Evolutionary conservation across 2,113 vertebrate species (phyloP).

Genomic region (Zosterops borbonicus): DNA sequence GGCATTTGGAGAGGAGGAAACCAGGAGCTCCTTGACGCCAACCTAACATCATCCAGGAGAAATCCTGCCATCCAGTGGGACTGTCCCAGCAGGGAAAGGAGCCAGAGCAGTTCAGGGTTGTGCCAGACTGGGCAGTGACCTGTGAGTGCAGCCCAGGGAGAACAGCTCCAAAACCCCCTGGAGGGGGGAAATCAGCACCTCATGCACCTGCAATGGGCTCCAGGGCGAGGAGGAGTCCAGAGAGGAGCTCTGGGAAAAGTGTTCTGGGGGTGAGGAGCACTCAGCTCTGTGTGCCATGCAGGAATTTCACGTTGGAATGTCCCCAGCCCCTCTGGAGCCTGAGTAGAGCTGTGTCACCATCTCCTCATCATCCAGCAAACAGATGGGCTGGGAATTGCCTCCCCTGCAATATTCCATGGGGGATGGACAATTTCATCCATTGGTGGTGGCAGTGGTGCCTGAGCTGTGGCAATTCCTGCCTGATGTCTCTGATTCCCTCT

Average conservation of each 20-base stretch:
- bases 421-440: background rate
- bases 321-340: background rate
- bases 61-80: background rate
- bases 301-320: background rate
- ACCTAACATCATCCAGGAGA: background rate
- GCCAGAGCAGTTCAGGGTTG: background rate
- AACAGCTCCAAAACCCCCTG: fast-evolving
- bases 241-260: background rate
- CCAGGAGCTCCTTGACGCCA: background rate
- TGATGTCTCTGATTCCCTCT: fast-evolving
- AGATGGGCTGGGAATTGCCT: background rate
- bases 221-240: fast-evolving
- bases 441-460: too few species aligned
- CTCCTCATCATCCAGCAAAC: background rate
- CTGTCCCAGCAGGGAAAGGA: background rate
- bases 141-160: background rate
- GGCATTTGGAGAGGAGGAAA: background rate
- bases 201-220: fast-evolving
- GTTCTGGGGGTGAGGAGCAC: background rate
- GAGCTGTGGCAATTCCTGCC: background rate
- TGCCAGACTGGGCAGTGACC: background rate
- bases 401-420: background rate
- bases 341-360: fast-evolving
- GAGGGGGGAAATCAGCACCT: background rate
- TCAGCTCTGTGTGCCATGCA: fast-evolving